Conservation (phyloP, 2,113 vertebrate species). For the Bubo blakistoni region DNA sequence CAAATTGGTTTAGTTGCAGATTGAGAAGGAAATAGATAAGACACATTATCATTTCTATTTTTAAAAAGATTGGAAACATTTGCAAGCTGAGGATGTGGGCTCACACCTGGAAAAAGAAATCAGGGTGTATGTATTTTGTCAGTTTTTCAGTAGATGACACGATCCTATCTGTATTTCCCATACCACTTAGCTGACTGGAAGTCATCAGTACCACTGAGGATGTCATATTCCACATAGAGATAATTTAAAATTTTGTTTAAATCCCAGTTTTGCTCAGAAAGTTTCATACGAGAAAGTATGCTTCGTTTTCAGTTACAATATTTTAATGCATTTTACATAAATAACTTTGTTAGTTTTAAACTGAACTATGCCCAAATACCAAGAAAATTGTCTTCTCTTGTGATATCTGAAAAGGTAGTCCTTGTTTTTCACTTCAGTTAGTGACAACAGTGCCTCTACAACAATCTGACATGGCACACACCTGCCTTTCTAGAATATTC, state of each 20-base stretch:
- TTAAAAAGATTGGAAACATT: background rate
- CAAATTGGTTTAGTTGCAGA: background rate
- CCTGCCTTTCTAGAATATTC: background rate
- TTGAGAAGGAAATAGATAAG: background rate
- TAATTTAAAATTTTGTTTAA: background rate
- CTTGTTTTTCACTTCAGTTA: background rate
- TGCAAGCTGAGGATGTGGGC: background rate
- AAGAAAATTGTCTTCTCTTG: background rate
- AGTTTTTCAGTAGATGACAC: background rate
- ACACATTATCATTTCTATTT: background rate
- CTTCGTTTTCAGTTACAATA: background rate
- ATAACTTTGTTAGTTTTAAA: background rate
- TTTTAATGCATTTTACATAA: background rate
- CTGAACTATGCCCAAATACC: background rate
- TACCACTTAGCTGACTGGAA: background rate
- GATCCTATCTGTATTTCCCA: background rate
- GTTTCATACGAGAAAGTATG: background rate
- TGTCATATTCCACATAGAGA: background rate
- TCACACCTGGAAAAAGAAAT: background rate
- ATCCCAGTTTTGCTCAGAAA: background rate
- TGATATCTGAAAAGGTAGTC: background rate
- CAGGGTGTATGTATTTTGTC: background rate
- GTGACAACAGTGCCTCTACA: background rate
- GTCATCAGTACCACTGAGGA: background rate
- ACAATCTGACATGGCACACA: background rate